Base-by-base conservation (phyloP, 2,797 vertebrate genomes). In the Otus scops region DNA sequence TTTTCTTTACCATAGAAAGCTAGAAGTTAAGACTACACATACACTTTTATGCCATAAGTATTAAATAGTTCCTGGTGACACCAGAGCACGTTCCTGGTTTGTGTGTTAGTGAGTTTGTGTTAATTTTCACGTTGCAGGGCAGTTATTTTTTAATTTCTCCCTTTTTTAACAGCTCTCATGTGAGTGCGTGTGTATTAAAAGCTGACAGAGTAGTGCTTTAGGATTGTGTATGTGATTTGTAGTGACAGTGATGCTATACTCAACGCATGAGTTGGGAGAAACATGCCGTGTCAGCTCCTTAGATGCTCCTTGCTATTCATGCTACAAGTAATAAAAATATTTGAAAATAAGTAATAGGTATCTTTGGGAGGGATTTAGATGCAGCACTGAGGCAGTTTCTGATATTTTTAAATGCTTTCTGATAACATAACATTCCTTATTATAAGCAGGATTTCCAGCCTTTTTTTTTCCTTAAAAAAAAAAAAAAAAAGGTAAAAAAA, bases 61-160 rank as follows among this genome's bases (percentile, higher is more conserved):
- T 39, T 34, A 32, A 73, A 11, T 7, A 30, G 34, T 3, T 45
- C 16, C 47, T 53, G 53, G n/a, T 56, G 48, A 18, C 64, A 38
- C 10, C 47, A 11, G 39, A 32, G 22, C 18, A 4, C 0, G 2
- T 65, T 68, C 20, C 69, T 48, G 8, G 7, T 59, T 11, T 9
- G 36, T n/a, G 20, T 34, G 30, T 34, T 0, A 0, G 18, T 60
- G 67, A 4, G 23, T 9, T n/a, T 63, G 20, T 61, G 57, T 64
- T 67, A 2, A 14, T 74, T 79, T 53, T 65, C 22, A 56, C 61
- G 28, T 54, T 65, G 32, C 2, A 3, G 56, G 69, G 17, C 38
- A 59, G 32, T 54, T 83, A 19, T 27, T 73, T 65, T 53, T 41
- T 17, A 26, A 10, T 45, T 30, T 71, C 30, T 77, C 11, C 19